Evolutionary conservation across 2,888 invertebrate species (phyloP), one percentile per base, ranked within the genome.

Genomic region (Acanthosoma haemorrhoidale): DNA sequence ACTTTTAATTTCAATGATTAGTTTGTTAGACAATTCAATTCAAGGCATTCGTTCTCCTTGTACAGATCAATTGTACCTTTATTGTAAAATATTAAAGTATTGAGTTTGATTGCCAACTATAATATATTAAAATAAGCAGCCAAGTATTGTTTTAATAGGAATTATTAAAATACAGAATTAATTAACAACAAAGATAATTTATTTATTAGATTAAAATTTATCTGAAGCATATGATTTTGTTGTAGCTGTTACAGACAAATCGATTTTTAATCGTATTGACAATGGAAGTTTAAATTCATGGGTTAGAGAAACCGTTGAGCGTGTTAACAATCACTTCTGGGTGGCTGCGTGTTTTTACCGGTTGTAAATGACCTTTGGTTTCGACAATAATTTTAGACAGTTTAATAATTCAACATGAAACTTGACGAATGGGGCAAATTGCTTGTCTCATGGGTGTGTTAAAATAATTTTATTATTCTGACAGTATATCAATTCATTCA

Each of bases 391-490:
- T 60, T n/a, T 60, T 60, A 34, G 32, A 29, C 5, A 3, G 16
- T n/a, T 31, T 21, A 60, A 34, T 11, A 34, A 41, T 64, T 41
- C 9, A 43, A 25, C 13, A 64, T 64, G 64, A 64, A 64, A 16
- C 15, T 64, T 29, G 64, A 64, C 9, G 64, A 64, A 18, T 64
- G 64, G 64, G 64, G 64, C 29, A 39, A 43, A 11, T 29, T 64
- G 18, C 36, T 64, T 25, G 32, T 64, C 5, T 64, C 64, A n/a
- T 64, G 64, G 64, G 64, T 64, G n/a, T 4, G 60, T 60, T 34
- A 13, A 43, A 8, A 11, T 36, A 36, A 8, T 43, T 16, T 11
- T 43, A 43, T 11, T 43, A 8, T 16, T 15, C 6, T n/a, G n/a
- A n/a, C n/a, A n/a, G n/a, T n/a, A n/a, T n/a, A n/a, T n/a, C n/a